phyloP scores from a whole-genome alignment of 1,140 invertebrate species.

The Meloidogyne chitwoodi region DNA sequence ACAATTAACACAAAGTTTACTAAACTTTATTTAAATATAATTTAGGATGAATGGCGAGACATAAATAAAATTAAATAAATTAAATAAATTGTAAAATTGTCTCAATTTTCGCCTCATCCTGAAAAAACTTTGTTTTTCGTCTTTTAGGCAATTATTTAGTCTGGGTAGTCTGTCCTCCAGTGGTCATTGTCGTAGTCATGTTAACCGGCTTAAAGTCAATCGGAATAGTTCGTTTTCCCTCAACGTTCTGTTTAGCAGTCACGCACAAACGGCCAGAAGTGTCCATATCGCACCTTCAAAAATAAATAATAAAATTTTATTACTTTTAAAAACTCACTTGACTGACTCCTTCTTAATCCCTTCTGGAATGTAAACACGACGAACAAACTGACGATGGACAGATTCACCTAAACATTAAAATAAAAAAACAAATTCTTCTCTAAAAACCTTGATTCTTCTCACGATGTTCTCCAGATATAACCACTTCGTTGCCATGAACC shows the following conservation, averaged over 20 bases:
- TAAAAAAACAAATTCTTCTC: not conserved
- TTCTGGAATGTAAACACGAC: constrained; percentile 9
- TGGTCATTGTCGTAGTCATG: not conserved
- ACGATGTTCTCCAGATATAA: constrained; percentile 20
- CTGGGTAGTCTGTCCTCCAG: not conserved
- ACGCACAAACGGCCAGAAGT: not conserved
- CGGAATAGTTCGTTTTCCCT: not conserved
- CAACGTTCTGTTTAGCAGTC: not conserved
- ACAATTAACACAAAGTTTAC: too few species aligned
- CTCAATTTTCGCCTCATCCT: not conserved
- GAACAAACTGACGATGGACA: constrained; percentile 6
- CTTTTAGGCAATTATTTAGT: not conserved
- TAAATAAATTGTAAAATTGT: not conserved
- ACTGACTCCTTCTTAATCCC: constrained; percentile 11
- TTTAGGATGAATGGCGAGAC: not conserved
- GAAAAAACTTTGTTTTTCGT: not conserved
- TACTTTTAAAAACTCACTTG: not conserved
- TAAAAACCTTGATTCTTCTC: constrained; percentile 1
- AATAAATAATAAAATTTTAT: not conserved
- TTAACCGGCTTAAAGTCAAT: not conserved
- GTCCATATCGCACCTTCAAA: not conserved
- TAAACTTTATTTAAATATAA: too few species aligned
- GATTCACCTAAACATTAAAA: not conserved
- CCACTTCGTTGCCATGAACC: constrained; percentile 23
- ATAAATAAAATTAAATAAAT: not conserved